Percentiles rank a stretch among this genome's conserved stretches.
These are phyloP conservation scores for Sitta carolinensis DNA, from an alignment of 2,797 vertebrate species.

Conservation along the genomic window DNA sequence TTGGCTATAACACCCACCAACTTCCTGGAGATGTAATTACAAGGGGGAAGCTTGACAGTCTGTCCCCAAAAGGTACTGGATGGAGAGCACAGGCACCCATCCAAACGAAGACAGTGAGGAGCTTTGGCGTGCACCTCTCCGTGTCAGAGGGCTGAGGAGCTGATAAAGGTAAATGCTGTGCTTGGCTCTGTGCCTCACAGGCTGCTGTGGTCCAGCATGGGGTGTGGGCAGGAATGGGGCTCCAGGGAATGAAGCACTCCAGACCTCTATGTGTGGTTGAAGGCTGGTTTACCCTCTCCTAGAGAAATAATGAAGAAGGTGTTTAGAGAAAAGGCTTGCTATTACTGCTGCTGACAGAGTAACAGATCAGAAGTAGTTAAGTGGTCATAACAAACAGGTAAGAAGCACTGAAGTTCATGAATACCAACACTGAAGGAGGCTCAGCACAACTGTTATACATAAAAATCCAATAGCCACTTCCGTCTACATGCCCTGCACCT, in stretches of 20 bases:
- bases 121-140: neutral
- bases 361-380: neutral
- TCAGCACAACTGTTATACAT: neutral
- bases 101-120: neutral
- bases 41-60: neutral
- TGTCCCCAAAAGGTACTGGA: neutral
- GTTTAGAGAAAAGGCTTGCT: neutral
- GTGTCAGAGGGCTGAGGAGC: neutral
- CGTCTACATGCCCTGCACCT: neutral
- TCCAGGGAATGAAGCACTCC: neutral
- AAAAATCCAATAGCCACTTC: neutral
- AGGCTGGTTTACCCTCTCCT: neutral
- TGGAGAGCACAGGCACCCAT: neutral
- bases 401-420: neutral
- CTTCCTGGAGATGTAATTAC: neutral
- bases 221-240: neutral
- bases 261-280: neutral
- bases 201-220: neutral
- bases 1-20: neutral
- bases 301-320: neutral
- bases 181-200: neutral
- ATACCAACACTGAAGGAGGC: neutral
- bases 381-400: neutral
- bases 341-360: neutral
- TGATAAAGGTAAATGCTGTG: neutral